Conservation (phyloP, 2,888 invertebrate species). For the Buathra laborator region DNA sequence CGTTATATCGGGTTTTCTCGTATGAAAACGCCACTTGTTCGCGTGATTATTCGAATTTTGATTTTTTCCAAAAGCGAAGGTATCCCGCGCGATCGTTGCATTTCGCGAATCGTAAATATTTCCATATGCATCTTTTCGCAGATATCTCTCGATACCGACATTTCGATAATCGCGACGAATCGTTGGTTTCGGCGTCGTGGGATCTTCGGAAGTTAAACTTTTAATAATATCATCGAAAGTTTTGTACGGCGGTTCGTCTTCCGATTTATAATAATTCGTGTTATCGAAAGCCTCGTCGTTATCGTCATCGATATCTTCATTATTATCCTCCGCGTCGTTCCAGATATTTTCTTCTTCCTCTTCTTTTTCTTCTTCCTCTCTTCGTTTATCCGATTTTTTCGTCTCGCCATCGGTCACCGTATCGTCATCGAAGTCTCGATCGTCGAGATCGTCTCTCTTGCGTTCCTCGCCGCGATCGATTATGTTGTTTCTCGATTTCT, state of each 20-base stretch:
- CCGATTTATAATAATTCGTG: conserved; percentile 75
- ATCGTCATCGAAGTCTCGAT: conserved; percentile 50
- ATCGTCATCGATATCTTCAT: conserved; percentile 59
- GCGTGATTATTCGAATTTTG: neutral
- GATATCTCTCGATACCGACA: conserved; percentile 68
- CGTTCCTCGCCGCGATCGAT: conserved; percentile 19
- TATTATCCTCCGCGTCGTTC: conserved; percentile 66
- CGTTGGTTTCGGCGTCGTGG: conserved; percentile 71
- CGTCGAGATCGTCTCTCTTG: conserved; percentile 43
- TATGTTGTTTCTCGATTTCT: conserved; percentile 39
- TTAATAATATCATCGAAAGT: conserved; percentile 83
- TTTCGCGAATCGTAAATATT: conserved; percentile 75
- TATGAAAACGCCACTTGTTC: conserved; percentile 44
- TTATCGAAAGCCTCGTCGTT: conserved; percentile 75
- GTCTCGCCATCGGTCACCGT: conserved; percentile 22
- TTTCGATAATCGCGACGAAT: conserved; percentile 68
- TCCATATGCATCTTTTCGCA: conserved; percentile 76
- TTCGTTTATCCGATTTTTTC: conserved; percentile 27
- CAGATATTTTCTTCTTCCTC: conserved; percentile 69
- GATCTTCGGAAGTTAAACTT: conserved; percentile 77
- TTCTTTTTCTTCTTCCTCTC: conserved; percentile 60
- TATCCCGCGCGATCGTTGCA: neutral
- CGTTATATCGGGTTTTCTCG: conserved; percentile 26
- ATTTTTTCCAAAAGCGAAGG: neutral
- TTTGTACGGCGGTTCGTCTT: conserved; percentile 75